Evolutionary conservation across 2,888 invertebrate genomes (phyloP).

Genomic region (Melanotus villosus): DNA sequence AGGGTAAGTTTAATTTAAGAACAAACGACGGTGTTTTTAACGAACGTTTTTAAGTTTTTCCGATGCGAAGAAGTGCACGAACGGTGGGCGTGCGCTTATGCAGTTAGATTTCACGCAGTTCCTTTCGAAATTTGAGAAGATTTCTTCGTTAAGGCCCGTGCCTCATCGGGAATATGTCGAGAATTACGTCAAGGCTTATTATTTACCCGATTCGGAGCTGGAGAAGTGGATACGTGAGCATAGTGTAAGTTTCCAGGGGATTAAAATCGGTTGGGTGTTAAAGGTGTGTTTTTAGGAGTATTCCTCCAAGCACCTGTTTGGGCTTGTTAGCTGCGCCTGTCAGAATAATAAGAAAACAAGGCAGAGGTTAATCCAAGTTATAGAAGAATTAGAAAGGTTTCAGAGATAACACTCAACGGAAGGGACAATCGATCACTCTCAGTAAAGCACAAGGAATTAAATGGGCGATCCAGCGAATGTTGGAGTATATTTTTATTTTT

Average conservation of each 20-base stretch:
- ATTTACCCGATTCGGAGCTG: slow-evolving; percentile 88
- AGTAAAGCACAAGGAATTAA: too few species aligned
- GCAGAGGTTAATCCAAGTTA: slow-evolving; percentile 81
- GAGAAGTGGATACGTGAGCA: slow-evolving; percentile 92
- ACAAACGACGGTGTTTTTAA: background rate
- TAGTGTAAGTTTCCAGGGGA: slow-evolving; percentile 71
- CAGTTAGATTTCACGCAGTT: slow-evolving; percentile 97
- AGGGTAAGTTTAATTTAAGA: slow-evolving; percentile 74
- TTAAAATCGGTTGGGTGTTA: too few species aligned
- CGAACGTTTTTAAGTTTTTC: slow-evolving; percentile 76
- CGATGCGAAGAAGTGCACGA: slow-evolving; percentile 93
- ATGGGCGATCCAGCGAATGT: too few species aligned
- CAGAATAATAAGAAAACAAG: slow-evolving; percentile 90
- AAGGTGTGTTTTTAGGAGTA: slow-evolving; percentile 87
- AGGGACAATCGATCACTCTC: too few species aligned
- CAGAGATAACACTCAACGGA: slow-evolving; percentile 47
- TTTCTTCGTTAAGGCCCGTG: slow-evolving; percentile 86
- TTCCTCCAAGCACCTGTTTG: slow-evolving; percentile 87
- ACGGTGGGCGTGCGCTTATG: slow-evolving; percentile 97
- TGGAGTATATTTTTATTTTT: background rate
- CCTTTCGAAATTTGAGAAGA: slow-evolving; percentile 89
- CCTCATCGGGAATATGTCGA: slow-evolving; percentile 94
- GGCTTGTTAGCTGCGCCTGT: slow-evolving; percentile 88
- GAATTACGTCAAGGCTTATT: slow-evolving; percentile 96
- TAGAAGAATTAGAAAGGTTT: slow-evolving; percentile 73